phyloP scores from a whole-genome alignment of 2,888 invertebrate genomes.

The Volucella zonaria region DNA sequence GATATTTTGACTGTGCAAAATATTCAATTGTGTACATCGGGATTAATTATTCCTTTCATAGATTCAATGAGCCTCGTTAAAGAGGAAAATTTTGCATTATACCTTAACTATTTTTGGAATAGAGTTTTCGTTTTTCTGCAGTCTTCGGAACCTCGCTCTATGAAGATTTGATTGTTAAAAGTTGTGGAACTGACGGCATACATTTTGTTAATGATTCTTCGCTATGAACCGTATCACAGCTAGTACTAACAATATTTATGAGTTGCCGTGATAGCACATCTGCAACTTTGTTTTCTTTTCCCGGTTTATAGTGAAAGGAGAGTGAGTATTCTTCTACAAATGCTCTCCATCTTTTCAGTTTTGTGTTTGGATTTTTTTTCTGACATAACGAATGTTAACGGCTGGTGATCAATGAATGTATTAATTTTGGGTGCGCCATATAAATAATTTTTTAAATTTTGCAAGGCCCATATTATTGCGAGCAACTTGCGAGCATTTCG shows the following conservation, averaged over 20 bases:
- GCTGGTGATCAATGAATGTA: too few species aligned
- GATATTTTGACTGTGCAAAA: neutral
- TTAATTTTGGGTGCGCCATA: constrained; percentile 76
- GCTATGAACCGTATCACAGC: neutral
- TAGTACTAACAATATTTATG: neutral
- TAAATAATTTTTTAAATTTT: constrained; percentile 79
- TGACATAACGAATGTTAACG: neutral
- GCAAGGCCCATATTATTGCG: constrained; percentile 78
- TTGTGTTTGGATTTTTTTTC: too few species aligned
- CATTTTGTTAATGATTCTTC: constrained; percentile 39
- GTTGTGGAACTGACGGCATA: constrained; percentile 7
- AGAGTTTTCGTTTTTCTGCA: constrained; percentile 1
- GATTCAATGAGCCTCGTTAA: neutral
- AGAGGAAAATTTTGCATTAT: neutral
- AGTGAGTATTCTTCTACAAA: too few species aligned
- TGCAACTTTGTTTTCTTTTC: too few species aligned
- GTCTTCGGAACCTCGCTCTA: constrained; percentile 3
- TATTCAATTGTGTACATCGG: neutral
- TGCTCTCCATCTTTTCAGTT: too few species aligned
- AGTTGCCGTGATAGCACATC: neutral
- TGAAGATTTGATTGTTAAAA: constrained; percentile 46
- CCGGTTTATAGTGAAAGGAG: too few species aligned
- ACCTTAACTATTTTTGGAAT: neutral
- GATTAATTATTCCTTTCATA: neutral
- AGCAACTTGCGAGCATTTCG: constrained; percentile 78